phyloP scores from a whole-genome alignment of 1,140 invertebrate species.

The Luehdorfia chinensis region DNA sequence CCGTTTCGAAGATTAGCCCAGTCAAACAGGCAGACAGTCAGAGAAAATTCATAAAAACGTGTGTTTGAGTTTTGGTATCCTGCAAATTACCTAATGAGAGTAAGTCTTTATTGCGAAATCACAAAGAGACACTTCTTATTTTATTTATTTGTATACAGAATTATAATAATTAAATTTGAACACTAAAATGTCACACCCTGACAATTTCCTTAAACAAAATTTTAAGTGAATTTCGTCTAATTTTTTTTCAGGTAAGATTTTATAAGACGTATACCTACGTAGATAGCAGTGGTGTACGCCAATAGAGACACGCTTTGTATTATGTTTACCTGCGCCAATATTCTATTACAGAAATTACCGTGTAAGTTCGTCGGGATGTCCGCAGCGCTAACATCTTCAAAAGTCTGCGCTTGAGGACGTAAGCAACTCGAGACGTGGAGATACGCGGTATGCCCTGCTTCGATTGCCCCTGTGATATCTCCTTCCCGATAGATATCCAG shows the following conservation, averaged over 20 bases:
- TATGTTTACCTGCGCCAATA: conserved; percentile 40
- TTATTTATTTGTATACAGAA: no score
- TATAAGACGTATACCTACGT: conserved; percentile 36
- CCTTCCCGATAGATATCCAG: conserved; percentile 62
- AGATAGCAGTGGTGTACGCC: conserved; percentile 29
- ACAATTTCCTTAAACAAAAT: no score
- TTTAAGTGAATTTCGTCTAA: no score
- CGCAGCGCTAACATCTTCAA: conserved; percentile 39
- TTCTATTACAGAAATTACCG: conserved; percentile 26
- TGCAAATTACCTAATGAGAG: no score
- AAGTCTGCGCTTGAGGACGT: conserved; percentile 60
- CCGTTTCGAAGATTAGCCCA: no score
- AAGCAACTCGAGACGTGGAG: conserved; percentile 49
- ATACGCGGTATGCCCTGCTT: conserved; percentile 60
- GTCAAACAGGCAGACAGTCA: no score
- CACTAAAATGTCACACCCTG: no score
- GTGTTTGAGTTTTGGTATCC: no score
- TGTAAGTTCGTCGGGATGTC: conserved; percentile 39
- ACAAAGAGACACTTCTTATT: no score
- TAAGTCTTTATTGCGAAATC: no score
- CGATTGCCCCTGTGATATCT: conserved; percentile 53
- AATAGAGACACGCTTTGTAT: conserved; percentile 26
- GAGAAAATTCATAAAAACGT: no score
- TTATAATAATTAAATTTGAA: no score
- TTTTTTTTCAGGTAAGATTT: conserved; percentile 26